Base-by-base conservation (phyloP, 2,113 vertebrate genomes). In the Oreocharis arfaki region DNA sequence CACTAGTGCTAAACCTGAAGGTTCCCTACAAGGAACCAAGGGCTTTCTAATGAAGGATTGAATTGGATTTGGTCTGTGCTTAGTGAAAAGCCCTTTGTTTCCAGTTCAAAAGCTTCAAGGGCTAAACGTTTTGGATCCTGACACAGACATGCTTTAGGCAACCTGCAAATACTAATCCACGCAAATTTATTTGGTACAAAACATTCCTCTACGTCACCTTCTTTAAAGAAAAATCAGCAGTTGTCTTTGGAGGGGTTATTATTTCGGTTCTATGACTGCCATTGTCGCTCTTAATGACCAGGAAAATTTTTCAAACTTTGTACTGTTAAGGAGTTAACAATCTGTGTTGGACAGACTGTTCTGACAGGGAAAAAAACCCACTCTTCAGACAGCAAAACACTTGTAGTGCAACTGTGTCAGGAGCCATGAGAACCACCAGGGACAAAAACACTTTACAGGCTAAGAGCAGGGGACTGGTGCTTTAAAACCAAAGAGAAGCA, bases 41-140 rank as follows among this genome's bases (percentile, higher is more conserved):
- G 97, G 95, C 93, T 98, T 98, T 97, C 97, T 98, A 98, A 98
- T 97, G 97, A 98, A 98, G 97, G 95, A 97, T 97, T 97, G 97
- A 96, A 93, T 92, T 96, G 96, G 97, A 96, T 98, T 98, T 97
- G 91, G 91, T 95, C 95, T 95, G 69, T 80, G 55, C 71, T 93
- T 84, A 79, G 69, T 97, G 96, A 98, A 98, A 98, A 97, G 97
- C 95, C 94, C 97, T 98, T 98, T 98, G 98, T 98, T 98, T 94
- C 93, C 76, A 49, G 82, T 97, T 97, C 96, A 96, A 97, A 97
- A 98, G 94, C 93, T 96, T 97, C 93, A 96, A 96, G 95, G 71
- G 92, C 97, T 95, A 92, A 98, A 97, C 82, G 60, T 78, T 97
- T 97, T 97, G 97, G 96, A 93, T 96, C 74, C 96, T 95, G 56